Evolutionary conservation across 37 sponge, comb jelly and placozoan species (phyloP).

Genomic region (Ianthella basta): DNA sequence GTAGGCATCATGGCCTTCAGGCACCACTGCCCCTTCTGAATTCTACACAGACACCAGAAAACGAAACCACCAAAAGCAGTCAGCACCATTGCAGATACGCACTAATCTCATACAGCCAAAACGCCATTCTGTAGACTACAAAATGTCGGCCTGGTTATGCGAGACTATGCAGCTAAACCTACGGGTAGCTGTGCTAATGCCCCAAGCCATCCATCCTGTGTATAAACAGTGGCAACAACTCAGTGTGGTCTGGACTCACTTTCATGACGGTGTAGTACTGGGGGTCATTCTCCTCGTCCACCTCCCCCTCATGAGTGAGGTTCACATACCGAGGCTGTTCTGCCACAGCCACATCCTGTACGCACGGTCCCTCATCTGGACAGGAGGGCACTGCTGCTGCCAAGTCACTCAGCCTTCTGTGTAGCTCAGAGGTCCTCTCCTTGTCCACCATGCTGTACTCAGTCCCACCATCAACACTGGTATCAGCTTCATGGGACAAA

Average conservation of each 20-base stretch:
- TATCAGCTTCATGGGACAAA: not conserved
- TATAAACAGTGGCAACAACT: too few relatives aligned
- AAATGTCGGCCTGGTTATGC: too few relatives aligned
- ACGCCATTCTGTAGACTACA: too few relatives aligned
- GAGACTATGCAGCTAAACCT: too few relatives aligned
- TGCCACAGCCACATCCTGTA: not conserved
- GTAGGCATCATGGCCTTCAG: too few relatives aligned
- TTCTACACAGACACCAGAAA: too few relatives aligned
- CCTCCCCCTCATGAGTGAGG: slow-evolving; percentile 3
- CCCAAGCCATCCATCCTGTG: too few relatives aligned
- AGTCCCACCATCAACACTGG: not conserved
- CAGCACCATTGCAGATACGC: too few relatives aligned
- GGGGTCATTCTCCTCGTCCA: slow-evolving; percentile 61
- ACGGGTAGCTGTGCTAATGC: too few relatives aligned
- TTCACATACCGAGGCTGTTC: slow-evolving; percentile 44
- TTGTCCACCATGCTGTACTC: slow-evolving; percentile 22
- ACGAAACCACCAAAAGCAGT: too few relatives aligned
- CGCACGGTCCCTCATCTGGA: not conserved
- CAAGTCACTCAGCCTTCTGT: not conserved
- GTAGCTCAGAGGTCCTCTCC: not conserved
- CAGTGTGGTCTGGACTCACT: slow-evolving; percentile 31
- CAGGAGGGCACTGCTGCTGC: not conserved
- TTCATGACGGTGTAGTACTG: slow-evolving; percentile 65
- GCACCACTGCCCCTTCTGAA: too few relatives aligned
- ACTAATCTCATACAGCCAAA: too few relatives aligned